These are phyloP conservation scores for Carlito syrichta DNA, from an alignment of 2,113 vertebrate species.

Conservation along the genomic window DNA sequence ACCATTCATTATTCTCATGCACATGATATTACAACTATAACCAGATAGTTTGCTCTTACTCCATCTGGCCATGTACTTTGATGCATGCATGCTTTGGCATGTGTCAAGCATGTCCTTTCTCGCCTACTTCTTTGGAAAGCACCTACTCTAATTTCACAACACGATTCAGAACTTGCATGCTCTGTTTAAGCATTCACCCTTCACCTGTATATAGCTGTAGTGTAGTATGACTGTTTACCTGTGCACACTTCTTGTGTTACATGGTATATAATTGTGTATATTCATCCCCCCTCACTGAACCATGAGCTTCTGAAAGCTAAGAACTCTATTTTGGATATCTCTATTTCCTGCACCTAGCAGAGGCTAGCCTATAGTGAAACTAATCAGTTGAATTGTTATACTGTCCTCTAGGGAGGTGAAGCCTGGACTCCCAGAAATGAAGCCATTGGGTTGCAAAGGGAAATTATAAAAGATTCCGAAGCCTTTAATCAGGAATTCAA, in stretches of 20 bases:
- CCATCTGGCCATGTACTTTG: background rate
- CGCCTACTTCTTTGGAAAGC: background rate
- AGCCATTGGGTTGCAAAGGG: background rate
- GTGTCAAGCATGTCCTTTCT: background rate
- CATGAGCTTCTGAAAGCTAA: background rate
- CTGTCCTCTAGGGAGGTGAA: background rate
- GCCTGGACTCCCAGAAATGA: background rate
- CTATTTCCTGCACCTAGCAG: background rate
- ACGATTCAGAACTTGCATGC: background rate
- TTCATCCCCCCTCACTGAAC: background rate
- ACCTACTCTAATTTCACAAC: background rate
- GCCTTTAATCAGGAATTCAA: slow-evolving; percentile 15
- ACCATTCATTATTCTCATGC: background rate
- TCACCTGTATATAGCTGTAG: background rate
- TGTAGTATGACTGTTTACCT: background rate
- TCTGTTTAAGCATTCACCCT: background rate
- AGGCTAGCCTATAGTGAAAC: background rate
- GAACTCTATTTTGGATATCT: background rate
- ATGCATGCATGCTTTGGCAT: background rate
- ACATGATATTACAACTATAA: background rate
- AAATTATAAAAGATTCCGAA: background rate
- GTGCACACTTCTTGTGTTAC: background rate
- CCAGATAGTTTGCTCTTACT: background rate
- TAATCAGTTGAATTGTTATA: background rate
- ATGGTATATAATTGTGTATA: background rate